Conservation (phyloP, 2,888 invertebrate genomes). For the Drosophila setosimentum region DNA sequence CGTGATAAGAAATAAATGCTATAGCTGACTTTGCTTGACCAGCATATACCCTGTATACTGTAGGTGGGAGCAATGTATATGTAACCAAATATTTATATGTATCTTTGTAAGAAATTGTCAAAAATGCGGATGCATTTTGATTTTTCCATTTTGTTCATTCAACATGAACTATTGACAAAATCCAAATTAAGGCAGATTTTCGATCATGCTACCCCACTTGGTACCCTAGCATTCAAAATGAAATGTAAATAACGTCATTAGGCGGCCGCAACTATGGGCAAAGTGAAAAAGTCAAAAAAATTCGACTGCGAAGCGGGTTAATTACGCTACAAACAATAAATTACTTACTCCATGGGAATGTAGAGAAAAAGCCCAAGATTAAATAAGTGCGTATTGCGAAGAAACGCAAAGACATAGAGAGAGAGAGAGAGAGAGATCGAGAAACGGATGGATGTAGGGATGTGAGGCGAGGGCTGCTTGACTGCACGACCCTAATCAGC, state of each 20-base stretch:
- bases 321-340: slow-evolving; percentile 79
- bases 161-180: slow-evolving; percentile 3
- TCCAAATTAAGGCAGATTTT: slow-evolving; percentile 2
- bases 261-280: slow-evolving; percentile 14
- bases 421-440: neutral
- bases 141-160: neutral
- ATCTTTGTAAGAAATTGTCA: neutral
- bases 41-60: slow-evolving; percentile 12
- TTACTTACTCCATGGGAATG: slow-evolving; percentile 58
- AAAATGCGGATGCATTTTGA: neutral
- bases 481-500: slow-evolving; percentile 75
- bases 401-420: neutral
- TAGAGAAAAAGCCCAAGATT: slow-evolving; percentile 18
- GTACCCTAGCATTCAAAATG: slow-evolving; percentile 36
- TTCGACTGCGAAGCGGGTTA: slow-evolving; percentile 66
- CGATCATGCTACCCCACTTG: neutral
- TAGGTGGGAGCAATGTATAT: neutral
- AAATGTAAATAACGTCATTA: slow-evolving; percentile 53
- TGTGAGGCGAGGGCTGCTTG: neutral
- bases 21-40: neutral
- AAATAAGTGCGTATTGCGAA: slow-evolving; percentile 11
- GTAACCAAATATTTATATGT: neutral
- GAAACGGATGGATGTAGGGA: neutral
- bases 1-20: slow-evolving; percentile 5
- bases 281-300: slow-evolving; percentile 63